phyloP scores from a whole-genome alignment of 2,888 invertebrate genomes.

The Cylloceria caligata region DNA sequence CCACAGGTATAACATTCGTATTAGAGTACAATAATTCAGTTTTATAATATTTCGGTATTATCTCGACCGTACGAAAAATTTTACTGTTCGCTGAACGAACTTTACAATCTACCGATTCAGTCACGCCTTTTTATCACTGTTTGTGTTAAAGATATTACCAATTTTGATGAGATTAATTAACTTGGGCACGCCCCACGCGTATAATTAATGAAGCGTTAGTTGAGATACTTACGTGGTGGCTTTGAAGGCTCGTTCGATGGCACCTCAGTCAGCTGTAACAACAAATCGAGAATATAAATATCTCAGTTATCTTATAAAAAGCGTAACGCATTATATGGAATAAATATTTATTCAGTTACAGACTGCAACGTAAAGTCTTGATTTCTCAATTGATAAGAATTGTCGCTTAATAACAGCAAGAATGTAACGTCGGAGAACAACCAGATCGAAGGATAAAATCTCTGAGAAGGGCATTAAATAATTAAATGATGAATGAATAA shows the following conservation, averaged over 20 bases:
- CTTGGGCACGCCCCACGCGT: not conserved
- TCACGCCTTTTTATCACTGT: not conserved
- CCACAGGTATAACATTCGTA: not conserved
- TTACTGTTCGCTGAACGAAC: no score
- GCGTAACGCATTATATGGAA: not conserved
- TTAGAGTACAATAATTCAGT: conserved; percentile 5
- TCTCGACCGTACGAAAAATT: not conserved
- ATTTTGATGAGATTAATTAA: not conserved
- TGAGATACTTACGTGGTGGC: conserved; percentile 84
- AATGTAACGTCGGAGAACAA: not conserved
- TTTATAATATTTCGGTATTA: conserved; percentile 20
- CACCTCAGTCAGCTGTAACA: conserved; percentile 84
- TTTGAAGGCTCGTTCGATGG: conserved; percentile 81
- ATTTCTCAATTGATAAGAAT: not conserved
- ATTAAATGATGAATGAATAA: not conserved
- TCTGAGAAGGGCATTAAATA: not conserved
- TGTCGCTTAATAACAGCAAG: not conserved
- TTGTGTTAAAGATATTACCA: not conserved
- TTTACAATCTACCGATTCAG: not conserved
- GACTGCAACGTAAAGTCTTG: not conserved
- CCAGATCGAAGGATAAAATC: conserved; percentile 5
- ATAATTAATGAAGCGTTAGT: conserved; percentile 7
- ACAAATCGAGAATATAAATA: conserved; percentile 60
- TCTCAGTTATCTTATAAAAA: not conserved
- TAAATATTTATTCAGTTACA: not conserved